These are phyloP conservation scores for Trichogramma dendrolimi DNA, from an alignment of 2,888 invertebrate species.

Conservation along the genomic window DNA sequence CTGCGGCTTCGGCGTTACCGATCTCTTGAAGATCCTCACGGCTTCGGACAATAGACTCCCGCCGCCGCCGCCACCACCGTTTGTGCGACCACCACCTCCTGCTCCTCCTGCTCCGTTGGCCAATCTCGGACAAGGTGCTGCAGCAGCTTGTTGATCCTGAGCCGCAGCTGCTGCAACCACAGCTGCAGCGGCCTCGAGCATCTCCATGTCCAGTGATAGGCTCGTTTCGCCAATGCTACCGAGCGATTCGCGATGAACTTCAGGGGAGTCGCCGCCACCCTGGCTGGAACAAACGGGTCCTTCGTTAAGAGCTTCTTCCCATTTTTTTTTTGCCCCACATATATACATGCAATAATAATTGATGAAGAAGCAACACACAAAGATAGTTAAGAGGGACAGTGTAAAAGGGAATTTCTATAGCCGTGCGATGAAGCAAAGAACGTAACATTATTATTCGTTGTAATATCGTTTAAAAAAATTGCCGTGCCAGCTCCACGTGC, in stretches of 20 bases:
- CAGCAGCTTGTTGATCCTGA: slow-evolving; percentile 17
- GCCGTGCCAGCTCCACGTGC: background rate
- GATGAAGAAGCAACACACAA: too few relatives aligned
- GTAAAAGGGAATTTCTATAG: too few relatives aligned
- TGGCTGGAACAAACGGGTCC: slow-evolving; percentile 49
- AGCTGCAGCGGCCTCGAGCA: slow-evolving; percentile 10
- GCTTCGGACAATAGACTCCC: slow-evolving; percentile 35
- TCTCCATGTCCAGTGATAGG: slow-evolving; percentile 45
- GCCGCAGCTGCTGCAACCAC: slow-evolving; percentile 7
- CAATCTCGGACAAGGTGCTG: slow-evolving; percentile 9
- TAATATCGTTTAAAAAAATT: background rate
- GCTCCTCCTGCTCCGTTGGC: too few relatives aligned
- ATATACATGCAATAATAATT: too few relatives aligned
- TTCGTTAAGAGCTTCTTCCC: slow-evolving; percentile 35
- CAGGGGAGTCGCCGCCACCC: slow-evolving; percentile 43
- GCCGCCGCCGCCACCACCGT: slow-evolving; percentile 14
- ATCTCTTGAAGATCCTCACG: slow-evolving; percentile 37
- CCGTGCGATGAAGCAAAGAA: too few relatives aligned
- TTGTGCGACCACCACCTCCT: background rate
- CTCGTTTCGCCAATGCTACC: slow-evolving; percentile 44
- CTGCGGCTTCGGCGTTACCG: slow-evolving; percentile 28
- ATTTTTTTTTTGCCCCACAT: background rate
- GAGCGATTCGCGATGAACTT: slow-evolving; percentile 39
- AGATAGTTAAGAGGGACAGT: too few relatives aligned
- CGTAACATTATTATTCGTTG: background rate